A percentile compares a stretch with the other conserved stretches of the same genome.
phyloP scores from a whole-genome alignment of 2,113 vertebrate genomes.

The Jacana jacana region DNA sequence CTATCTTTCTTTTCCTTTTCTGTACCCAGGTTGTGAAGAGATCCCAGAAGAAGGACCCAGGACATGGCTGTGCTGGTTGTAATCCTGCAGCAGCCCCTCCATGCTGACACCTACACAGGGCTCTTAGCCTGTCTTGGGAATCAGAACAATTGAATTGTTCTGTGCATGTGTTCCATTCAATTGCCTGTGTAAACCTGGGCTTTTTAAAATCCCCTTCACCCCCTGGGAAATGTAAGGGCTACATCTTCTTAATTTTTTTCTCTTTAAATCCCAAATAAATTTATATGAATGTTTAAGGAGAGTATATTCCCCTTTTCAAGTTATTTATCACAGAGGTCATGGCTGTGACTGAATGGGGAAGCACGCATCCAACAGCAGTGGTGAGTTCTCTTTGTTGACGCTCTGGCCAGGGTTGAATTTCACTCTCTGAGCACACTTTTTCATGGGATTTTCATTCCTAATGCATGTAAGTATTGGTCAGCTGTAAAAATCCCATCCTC shows the following conservation, averaged over 20 bases:
- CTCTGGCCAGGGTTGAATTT: background rate
- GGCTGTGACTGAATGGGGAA: background rate
- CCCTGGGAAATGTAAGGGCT: background rate
- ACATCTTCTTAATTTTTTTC: background rate
- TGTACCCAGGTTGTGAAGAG: slow-evolving; percentile 54
- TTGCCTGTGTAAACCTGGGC: slow-evolving; percentile 80
- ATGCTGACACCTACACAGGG: slow-evolving; percentile 78
- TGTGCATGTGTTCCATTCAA: slow-evolving; percentile 77
- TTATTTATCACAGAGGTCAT: background rate
- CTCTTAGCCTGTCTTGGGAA: slow-evolving; percentile 81
- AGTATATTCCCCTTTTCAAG: background rate
- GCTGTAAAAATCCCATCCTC: background rate
- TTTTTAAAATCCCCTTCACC: slow-evolving; percentile 73
- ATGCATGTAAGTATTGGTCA: background rate
- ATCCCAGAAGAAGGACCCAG: slow-evolving; percentile 59
- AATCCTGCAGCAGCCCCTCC: slow-evolving; percentile 75
- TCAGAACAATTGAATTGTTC: slow-evolving; percentile 81
- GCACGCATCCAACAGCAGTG: background rate
- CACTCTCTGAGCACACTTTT: background rate
- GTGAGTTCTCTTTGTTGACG: background rate
- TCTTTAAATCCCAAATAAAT: background rate
- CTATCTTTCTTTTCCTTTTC: background rate
- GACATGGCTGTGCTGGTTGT: slow-evolving; percentile 72
- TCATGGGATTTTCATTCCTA: background rate
- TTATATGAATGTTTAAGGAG: background rate